Evolutionary conservation across 2,888 invertebrate species (phyloP).

Genomic region (Acleris laterana): DNA sequence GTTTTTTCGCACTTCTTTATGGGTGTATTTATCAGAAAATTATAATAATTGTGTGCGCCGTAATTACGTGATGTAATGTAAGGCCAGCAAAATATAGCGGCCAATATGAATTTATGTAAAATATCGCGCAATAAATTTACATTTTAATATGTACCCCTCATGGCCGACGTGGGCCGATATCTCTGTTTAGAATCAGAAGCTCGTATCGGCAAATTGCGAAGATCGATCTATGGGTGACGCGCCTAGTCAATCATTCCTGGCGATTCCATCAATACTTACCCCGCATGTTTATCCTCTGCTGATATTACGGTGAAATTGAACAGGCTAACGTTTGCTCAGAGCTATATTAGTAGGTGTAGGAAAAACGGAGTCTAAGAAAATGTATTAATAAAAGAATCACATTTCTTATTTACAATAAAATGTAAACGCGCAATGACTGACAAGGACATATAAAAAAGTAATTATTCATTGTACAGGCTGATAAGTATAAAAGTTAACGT

Average conservation of each 20-base stretch:
- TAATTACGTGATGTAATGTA: constrained; percentile 80
- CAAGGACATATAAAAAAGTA: neutral
- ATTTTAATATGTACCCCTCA: constrained; percentile 77
- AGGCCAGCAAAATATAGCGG: constrained; percentile 73
- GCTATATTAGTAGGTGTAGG: too few species aligned
- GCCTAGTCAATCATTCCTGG: constrained; percentile 42
- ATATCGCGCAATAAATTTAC: constrained; percentile 82
- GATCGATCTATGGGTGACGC: constrained; percentile 57
- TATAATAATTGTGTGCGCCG: constrained; percentile 80
- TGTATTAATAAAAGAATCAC: too few species aligned
- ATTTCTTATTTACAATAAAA: too few species aligned
- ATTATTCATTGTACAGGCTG: neutral
- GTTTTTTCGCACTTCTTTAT: constrained; percentile 82
- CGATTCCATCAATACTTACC: neutral
- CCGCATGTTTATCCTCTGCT: neutral
- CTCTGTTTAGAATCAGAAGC: constrained; percentile 74
- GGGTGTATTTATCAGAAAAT: constrained; percentile 80
- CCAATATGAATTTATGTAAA: constrained; percentile 82
- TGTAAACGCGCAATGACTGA: neutral
- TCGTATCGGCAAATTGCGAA: constrained; percentile 66
- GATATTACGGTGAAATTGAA: neutral
- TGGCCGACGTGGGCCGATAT: constrained; percentile 68
- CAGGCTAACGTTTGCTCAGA: too few species aligned
- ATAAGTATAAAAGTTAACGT: constrained; percentile 48
- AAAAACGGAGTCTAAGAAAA: too few species aligned